Conservation (phyloP, 2,888 invertebrate species). For the Drosophila yooni region DNA sequence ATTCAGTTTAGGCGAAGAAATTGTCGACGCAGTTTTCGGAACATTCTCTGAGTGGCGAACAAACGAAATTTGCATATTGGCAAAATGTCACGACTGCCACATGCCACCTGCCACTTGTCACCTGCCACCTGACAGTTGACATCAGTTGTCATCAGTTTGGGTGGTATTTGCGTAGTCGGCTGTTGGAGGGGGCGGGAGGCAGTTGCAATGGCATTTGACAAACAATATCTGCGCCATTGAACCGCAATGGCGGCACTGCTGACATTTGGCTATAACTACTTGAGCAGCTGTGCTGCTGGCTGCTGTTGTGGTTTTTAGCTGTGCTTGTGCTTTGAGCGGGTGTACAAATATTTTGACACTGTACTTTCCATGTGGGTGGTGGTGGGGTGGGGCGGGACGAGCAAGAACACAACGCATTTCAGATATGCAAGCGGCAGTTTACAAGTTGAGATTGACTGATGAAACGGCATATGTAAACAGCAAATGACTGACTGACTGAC, state of each 20-base stretch:
- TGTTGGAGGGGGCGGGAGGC: slow-evolving; percentile 11
- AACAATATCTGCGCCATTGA: slow-evolving; percentile 73
- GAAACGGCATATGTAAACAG: slow-evolving; percentile 64
- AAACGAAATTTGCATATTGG: slow-evolving; percentile 69
- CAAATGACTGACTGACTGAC: slow-evolving; percentile 10
- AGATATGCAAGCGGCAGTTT: slow-evolving; percentile 39
- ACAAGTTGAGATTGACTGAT: slow-evolving; percentile 38
- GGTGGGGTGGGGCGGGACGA: neutral
- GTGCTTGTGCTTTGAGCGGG: slow-evolving; percentile 7
- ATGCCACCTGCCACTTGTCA: slow-evolving; percentile 5
- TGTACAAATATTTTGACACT: slow-evolving; percentile 81
- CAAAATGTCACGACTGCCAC: slow-evolving; percentile 55
- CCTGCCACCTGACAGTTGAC: slow-evolving; percentile 21
- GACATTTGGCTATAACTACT: slow-evolving; percentile 62
- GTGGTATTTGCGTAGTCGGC: neutral
- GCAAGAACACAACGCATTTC: slow-evolving; percentile 37
- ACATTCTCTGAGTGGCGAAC: slow-evolving; percentile 1
- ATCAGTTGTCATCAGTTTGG: slow-evolving; percentile 34
- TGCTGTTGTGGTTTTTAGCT: neutral
- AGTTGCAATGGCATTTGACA: slow-evolving; percentile 62
- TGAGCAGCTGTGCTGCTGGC: neutral
- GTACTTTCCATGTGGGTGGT: slow-evolving; percentile 60
- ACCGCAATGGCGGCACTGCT: slow-evolving; percentile 64
- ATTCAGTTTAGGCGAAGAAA: slow-evolving; percentile 52
- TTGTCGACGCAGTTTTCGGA: slow-evolving; percentile 35